These are phyloP conservation scores for Silvanus unidentatus DNA, from an alignment of 2,888 invertebrate genomes.

Conservation along the genomic window DNA sequence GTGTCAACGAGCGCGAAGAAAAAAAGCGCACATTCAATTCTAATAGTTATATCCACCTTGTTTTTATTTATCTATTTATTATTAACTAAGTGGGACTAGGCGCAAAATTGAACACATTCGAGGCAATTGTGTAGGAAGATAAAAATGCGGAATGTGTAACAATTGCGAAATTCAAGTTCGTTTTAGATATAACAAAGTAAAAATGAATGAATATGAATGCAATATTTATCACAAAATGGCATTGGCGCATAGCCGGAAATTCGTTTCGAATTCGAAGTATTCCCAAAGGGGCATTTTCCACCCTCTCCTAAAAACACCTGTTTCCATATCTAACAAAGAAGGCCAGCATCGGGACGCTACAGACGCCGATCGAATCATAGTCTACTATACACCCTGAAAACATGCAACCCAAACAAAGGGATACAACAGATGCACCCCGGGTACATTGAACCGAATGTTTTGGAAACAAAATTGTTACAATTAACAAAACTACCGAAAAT, in stretches of 20 bases:
- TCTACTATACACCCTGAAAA: constrained; percentile 2
- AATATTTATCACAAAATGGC: neutral
- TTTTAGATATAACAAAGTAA: too few species aligned
- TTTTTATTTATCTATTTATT: too few species aligned
- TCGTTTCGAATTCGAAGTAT: too few species aligned
- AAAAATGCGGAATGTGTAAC: too few species aligned
- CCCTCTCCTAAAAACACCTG: constrained; percentile 31
- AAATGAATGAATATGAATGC: too few species aligned
- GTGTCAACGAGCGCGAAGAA: too few species aligned
- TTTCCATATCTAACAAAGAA: constrained; percentile 30
- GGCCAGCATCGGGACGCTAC: constrained; percentile 33
- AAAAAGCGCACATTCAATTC: too few species aligned
- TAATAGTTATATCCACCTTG: too few species aligned
- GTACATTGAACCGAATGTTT: constrained; percentile 4
- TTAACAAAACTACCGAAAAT: neutral
- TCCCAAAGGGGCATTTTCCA: constrained; percentile 3
- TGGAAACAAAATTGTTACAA: neutral
- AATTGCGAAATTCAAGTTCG: too few species aligned
- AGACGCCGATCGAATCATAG: constrained; percentile 30
- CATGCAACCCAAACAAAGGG: constrained; percentile 4
- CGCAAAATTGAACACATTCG: too few species aligned
- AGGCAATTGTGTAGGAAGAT: too few species aligned
- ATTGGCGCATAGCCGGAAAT: constrained; percentile 2
- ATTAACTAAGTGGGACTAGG: too few species aligned
- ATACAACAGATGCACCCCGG: neutral